Conservation (phyloP, 2,797 vertebrate species). For the Apodemus agrarius region DNA sequence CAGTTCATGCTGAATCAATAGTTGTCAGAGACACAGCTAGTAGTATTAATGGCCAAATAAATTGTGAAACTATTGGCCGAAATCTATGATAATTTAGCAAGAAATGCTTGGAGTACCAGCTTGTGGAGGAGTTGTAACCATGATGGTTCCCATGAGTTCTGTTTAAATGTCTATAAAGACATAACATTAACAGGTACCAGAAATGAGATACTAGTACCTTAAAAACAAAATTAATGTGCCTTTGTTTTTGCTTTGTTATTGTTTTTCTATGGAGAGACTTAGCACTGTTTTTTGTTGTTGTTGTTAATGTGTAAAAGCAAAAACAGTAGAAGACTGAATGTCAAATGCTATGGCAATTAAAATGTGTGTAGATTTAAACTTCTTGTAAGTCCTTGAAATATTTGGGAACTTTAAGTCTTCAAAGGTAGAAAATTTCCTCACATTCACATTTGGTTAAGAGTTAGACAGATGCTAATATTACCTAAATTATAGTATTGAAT, state of each 20-base stretch:
- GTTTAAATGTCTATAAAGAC: not conserved
- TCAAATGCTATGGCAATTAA: not conserved
- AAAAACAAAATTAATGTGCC: not conserved
- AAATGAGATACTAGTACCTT: not conserved
- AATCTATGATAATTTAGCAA: not conserved
- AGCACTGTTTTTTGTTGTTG: not conserved
- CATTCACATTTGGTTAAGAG: not conserved
- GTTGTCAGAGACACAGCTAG: not conserved
- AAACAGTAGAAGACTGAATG: not conserved
- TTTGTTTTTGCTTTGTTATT: not conserved
- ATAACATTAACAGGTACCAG: not conserved
- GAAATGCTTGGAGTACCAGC: not conserved
- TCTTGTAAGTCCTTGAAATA: not conserved
- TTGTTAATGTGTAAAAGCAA: not conserved
- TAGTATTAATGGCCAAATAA: not conserved
- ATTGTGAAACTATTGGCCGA: not conserved
- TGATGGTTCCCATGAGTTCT: not conserved
- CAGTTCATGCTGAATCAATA: constrained; percentile 33
- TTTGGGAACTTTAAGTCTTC: not conserved
- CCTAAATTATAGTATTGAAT: not conserved
- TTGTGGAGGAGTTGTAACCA: not conserved
- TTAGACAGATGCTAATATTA: not conserved
- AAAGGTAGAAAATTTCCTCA: not conserved
- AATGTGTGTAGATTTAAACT: not conserved
- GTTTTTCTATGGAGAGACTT: not conserved